These are phyloP conservation scores for Octopus sinensis DNA, from an alignment of 1,140 invertebrate species.

Conservation along the genomic window DNA sequence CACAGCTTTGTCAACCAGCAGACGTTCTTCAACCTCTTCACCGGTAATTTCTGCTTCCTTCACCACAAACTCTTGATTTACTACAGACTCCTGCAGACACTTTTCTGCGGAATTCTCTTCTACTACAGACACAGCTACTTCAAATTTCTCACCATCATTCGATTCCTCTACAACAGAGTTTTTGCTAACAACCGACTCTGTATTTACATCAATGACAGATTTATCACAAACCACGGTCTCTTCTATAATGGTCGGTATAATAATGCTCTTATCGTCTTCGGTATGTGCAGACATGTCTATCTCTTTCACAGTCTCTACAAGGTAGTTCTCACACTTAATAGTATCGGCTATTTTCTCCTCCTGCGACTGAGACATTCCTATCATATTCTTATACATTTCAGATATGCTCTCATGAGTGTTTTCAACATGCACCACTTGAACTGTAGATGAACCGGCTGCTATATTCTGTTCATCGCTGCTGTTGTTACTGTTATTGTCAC, in stretches of 20 bases:
- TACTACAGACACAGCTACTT: not conserved
- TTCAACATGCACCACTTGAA: not conserved
- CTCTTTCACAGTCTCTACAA: not conserved
- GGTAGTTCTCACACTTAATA: not conserved
- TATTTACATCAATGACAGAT: not conserved
- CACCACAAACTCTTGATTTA: conserved; percentile 6
- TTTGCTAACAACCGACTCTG: not conserved
- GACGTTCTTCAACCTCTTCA: too few species aligned
- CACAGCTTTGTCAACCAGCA: too few species aligned
- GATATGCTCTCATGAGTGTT: not conserved
- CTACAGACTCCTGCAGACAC: not conserved
- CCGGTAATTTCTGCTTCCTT: not conserved
- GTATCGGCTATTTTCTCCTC: not conserved
- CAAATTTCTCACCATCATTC: not conserved
- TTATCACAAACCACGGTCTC: not conserved
- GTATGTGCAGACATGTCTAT: not conserved
- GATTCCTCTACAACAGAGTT: not conserved
- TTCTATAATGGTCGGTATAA: conserved; percentile 1
- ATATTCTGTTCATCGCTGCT: not conserved
- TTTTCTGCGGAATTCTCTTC: conserved; percentile 10
- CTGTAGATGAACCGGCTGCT: not conserved
- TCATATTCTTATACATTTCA: not conserved
- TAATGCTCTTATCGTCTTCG: conserved; percentile 15
- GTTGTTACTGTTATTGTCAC: not conserved
- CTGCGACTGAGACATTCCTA: not conserved